phyloP scores from a whole-genome alignment of 2,888 invertebrate species.

The Caenorhabditis macrosperma region DNA sequence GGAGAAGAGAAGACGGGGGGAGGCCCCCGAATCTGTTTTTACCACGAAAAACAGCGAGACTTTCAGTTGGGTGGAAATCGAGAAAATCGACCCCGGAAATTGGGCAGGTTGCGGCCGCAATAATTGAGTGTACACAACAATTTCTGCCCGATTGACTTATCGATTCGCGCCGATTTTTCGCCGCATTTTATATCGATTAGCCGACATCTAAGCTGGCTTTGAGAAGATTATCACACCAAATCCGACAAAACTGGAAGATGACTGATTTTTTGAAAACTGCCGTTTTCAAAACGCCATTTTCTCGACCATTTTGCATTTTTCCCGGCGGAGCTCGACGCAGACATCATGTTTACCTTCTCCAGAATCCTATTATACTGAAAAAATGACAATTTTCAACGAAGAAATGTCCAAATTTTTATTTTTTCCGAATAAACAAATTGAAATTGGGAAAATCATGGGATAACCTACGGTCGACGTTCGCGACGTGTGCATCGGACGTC shows the following conservation, averaged over 20 bases:
- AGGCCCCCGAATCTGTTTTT: background rate
- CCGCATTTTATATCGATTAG: background rate
- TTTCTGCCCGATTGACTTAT: conserved; percentile 13
- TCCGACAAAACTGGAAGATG: too few species aligned
- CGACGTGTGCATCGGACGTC: conserved; percentile 19
- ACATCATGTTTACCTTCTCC: too few species aligned
- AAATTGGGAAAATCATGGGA: conserved; percentile 37
- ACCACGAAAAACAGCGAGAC: conserved; percentile 4
- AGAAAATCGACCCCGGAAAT: background rate
- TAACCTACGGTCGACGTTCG: conserved; percentile 39
- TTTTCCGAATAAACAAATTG: background rate
- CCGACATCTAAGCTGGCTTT: background rate
- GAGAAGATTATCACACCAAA: conserved; percentile 12
- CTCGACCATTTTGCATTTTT: too few species aligned
- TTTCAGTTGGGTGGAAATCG: background rate
- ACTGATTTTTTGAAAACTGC: too few species aligned
- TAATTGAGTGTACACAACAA: conserved; percentile 1
- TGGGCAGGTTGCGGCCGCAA: background rate
- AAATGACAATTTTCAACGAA: too few species aligned
- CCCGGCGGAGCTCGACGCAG: too few species aligned
- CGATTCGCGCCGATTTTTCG: conserved; percentile 28
- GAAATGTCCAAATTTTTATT: background rate
- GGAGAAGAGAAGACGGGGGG: background rate
- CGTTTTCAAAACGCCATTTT: too few species aligned
- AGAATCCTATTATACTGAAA: too few species aligned